Conservation (phyloP, 2,888 invertebrate species). For the Tridacna gigas region DNA sequence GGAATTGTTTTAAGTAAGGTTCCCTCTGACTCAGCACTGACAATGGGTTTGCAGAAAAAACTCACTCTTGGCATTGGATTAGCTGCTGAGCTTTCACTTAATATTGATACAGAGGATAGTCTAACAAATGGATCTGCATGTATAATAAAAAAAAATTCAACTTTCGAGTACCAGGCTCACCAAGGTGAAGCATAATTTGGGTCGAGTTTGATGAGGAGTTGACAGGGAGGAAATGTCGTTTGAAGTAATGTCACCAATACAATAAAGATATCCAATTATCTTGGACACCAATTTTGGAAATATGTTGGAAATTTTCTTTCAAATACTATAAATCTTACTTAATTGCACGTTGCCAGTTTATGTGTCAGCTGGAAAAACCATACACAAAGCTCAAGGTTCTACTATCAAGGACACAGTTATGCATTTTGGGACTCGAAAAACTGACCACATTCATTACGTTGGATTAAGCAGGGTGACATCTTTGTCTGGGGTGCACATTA, state of each 20-base stretch:
- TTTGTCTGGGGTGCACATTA: slow-evolving; percentile 35
- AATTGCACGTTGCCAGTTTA: slow-evolving; percentile 50
- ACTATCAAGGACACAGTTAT: slow-evolving; percentile 57
- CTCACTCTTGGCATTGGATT: slow-evolving; percentile 38
- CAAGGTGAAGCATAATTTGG: slow-evolving; percentile 53
- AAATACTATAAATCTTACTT: slow-evolving; percentile 37
- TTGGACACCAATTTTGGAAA: slow-evolving; percentile 45
- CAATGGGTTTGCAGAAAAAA: slow-evolving; percentile 43
- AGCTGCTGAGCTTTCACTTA: slow-evolving; percentile 45
- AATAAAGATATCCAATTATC: slow-evolving; percentile 13
- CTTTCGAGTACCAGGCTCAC: slow-evolving; percentile 38
- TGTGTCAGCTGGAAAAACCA: slow-evolving; percentile 60
- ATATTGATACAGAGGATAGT: slow-evolving; percentile 60
- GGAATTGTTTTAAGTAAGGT: slow-evolving; percentile 17
- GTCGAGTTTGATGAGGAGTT: slow-evolving; percentile 56
- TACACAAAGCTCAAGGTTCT: slow-evolving; percentile 63
- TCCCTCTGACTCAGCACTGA: slow-evolving; percentile 46
- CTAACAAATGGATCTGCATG: slow-evolving; percentile 64
- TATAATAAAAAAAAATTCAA: slow-evolving; percentile 55
- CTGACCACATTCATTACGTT: slow-evolving; percentile 60
- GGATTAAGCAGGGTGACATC: slow-evolving; percentile 50
- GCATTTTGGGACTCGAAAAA: slow-evolving; percentile 54
- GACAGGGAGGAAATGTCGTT: slow-evolving; percentile 39
- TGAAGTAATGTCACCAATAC: slow-evolving; percentile 46
- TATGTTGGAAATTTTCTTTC: slow-evolving; percentile 30